Percentiles rank a stretch among this genome's conserved stretches.
Conservation (phyloP, 2,113 vertebrate genomes). For the Osmerus eperlanus region DNA sequence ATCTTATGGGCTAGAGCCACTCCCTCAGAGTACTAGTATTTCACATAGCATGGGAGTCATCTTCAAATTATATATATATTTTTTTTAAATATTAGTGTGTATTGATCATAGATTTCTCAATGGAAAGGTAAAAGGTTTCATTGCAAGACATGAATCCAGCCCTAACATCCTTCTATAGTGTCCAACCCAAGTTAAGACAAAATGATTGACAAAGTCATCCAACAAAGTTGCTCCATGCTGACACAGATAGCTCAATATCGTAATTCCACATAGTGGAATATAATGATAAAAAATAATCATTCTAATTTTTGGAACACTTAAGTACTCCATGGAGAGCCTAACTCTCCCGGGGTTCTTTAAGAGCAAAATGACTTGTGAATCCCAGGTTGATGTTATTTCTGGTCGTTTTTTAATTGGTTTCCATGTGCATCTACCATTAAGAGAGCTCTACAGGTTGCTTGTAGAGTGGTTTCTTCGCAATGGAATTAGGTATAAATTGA, state of each 20-base stretch:
- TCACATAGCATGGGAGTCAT: too few species aligned
- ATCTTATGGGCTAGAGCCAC: too few species aligned
- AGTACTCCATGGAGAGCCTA: conserved; percentile 17
- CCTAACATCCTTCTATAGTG: too few species aligned
- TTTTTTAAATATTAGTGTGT: too few species aligned
- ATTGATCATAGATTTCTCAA: too few species aligned
- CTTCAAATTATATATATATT: too few species aligned
- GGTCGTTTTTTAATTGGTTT: conserved; percentile 30
- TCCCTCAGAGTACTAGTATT: too few species aligned
- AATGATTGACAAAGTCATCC: not conserved
- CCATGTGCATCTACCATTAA: conserved; percentile 12
- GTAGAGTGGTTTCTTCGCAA: not conserved
- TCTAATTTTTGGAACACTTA: conserved; percentile 28
- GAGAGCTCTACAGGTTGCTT: conserved; percentile 9
- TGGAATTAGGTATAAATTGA: conserved; percentile 10
- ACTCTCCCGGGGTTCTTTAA: conserved; percentile 15
- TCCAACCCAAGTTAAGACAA: not conserved
- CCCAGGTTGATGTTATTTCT: conserved; percentile 27
- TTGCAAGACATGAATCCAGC: too few species aligned
- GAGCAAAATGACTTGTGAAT: conserved; percentile 26
- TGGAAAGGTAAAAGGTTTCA: too few species aligned
- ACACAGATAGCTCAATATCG: conserved; percentile 8
- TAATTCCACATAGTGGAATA: conserved; percentile 8
- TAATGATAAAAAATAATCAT: conserved; percentile 27
- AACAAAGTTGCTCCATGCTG: not conserved